Percentiles rank a stretch among this genome's conserved stretches.
phyloP scores from a whole-genome alignment of 2,888 invertebrate species.

The Clunio marinus region DNA sequence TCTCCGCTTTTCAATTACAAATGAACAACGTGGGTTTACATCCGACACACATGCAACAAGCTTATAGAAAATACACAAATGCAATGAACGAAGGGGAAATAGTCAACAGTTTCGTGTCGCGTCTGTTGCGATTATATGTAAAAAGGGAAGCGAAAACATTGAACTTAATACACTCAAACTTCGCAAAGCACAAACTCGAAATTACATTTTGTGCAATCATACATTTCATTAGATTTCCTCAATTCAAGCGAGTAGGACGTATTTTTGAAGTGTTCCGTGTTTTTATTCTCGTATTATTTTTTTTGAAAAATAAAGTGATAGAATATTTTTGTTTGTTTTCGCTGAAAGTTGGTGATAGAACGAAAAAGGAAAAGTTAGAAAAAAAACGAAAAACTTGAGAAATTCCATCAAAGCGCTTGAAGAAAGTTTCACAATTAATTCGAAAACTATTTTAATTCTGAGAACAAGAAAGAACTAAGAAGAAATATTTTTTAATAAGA shows the following conservation, averaged over 20 bases:
- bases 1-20: slow-evolving; percentile 6
- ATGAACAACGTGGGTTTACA: slow-evolving; percentile 23
- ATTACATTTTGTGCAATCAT: slow-evolving; percentile 39
- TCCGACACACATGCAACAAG: slow-evolving; percentile 22
- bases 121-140: slow-evolving; percentile 22
- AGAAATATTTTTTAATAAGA: too few relatives aligned
- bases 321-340: background rate
- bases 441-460: too few relatives aligned
- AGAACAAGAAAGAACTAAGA: too few relatives aligned
- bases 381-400: background rate
- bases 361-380: background rate
- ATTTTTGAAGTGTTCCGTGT: slow-evolving; percentile 28
- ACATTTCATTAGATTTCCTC: slow-evolving; percentile 39
- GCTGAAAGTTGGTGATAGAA: too few relatives aligned
- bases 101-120: slow-evolving; percentile 14
- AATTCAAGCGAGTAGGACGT: slow-evolving; percentile 38
- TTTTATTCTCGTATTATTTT: background rate
- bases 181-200: slow-evolving; percentile 13
- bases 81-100: slow-evolving; percentile 15
- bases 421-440: too few relatives aligned
- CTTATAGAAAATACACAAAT: background rate
- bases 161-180: background rate
- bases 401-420: slow-evolving; percentile 12
- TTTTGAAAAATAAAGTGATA: slow-evolving; percentile 6
- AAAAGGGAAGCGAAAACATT: slow-evolving; percentile 21